A percentile compares a stretch with the other conserved stretches of the same genome.
Conservation (phyloP, 2,888 invertebrate species). For the Thymelicus sylvestris region DNA sequence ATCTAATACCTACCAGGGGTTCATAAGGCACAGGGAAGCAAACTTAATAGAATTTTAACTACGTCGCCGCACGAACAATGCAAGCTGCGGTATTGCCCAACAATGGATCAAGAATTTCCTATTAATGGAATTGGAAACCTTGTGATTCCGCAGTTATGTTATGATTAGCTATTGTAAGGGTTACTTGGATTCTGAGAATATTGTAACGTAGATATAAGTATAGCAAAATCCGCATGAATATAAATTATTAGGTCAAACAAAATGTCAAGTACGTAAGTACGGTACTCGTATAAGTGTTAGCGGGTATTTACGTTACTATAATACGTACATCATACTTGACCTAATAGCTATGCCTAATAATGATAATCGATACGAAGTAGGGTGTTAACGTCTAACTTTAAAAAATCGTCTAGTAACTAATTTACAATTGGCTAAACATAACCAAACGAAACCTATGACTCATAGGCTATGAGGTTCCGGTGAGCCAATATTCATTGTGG, state of each 20-base stretch:
- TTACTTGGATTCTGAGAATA: neutral
- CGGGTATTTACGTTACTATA: too few relatives aligned
- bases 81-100: slow-evolving; percentile 32
- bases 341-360: too few relatives aligned
- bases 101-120: slow-evolving; percentile 35
- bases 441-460: too few relatives aligned
- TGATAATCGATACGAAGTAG: too few relatives aligned
- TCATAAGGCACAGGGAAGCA: slow-evolving; percentile 7
- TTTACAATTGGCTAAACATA: too few relatives aligned
- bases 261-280: too few relatives aligned
- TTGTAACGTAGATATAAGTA: neutral
- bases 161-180: slow-evolving; percentile 10
- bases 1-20: neutral
- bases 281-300: too few relatives aligned
- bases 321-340: too few relatives aligned
- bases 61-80: slow-evolving; percentile 28
- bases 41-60: slow-evolving; percentile 30
- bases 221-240: neutral
- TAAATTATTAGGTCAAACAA: neutral
- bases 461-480: too few relatives aligned
- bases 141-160: slow-evolving; percentile 5
- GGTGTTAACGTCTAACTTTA: too few relatives aligned
- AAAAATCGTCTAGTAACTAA: too few relatives aligned
- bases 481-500: too few relatives aligned
- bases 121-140: slow-evolving; percentile 26